A percentile compares a stretch with the other conserved stretches of the same genome.
Evolutionary conservation across 2,888 invertebrate species (phyloP).

Genomic region (Lordiphosa andalusiaca): DNA sequence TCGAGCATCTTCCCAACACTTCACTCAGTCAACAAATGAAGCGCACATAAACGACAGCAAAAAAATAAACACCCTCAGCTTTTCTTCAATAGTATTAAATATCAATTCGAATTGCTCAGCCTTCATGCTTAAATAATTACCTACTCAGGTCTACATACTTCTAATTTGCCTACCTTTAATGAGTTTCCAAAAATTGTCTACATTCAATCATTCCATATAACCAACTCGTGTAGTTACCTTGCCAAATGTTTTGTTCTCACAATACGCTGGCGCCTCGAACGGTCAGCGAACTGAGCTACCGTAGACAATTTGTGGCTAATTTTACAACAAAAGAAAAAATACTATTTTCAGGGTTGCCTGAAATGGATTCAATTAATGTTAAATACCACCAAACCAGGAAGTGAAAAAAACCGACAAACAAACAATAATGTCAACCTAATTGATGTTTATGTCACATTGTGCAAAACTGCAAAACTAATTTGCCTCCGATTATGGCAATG

Average conservation of each 20-base stretch:
- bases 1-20: too few species aligned
- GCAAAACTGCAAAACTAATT: slow-evolving; percentile 25
- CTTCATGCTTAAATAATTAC: too few species aligned
- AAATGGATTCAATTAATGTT: slow-evolving; percentile 32
- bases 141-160: too few species aligned
- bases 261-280: slow-evolving; percentile 13
- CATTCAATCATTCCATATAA: slow-evolving; percentile 7
- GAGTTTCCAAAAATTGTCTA: slow-evolving; percentile 31
- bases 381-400: slow-evolving; percentile 36
- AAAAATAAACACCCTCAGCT: too few species aligned
- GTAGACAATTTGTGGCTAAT: slow-evolving; percentile 22
- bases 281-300: slow-evolving; percentile 28
- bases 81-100: too few species aligned
- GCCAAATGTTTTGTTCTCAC: slow-evolving; percentile 18
- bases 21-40: too few species aligned
- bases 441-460: slow-evolving; percentile 34
- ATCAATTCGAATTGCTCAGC: too few species aligned
- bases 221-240: slow-evolving; percentile 25
- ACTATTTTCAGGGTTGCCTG: slow-evolving; percentile 20
- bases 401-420: neutral
- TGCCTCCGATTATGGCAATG: slow-evolving; percentile 32
- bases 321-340: slow-evolving; percentile 26
- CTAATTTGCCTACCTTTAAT: slow-evolving; percentile 22
- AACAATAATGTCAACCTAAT: slow-evolving; percentile 10
- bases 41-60: too few species aligned